Conservation (phyloP, 2,113 vertebrate genomes). For the Rhinopomastus cyanomelas region DNA sequence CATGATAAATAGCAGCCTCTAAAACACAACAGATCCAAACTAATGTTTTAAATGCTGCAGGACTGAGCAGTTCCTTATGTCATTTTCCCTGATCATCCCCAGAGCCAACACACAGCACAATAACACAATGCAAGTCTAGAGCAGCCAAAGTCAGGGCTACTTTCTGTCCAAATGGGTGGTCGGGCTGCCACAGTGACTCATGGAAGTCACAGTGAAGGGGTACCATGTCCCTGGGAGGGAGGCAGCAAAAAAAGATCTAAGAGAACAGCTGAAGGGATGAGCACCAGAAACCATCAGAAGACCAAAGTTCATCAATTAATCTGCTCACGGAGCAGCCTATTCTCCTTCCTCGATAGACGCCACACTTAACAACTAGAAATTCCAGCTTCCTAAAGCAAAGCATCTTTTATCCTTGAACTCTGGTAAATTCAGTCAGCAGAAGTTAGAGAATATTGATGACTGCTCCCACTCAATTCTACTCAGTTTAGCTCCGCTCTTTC, state of each 20-base stretch:
- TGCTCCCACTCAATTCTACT: background rate
- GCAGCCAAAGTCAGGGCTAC: background rate
- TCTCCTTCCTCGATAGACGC: background rate
- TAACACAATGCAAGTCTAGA: background rate
- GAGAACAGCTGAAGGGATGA: background rate
- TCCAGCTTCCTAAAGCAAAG: background rate
- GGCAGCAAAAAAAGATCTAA: background rate
- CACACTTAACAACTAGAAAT: background rate
- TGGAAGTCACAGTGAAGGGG: background rate
- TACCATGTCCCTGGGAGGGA: background rate
- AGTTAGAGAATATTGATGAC: background rate
- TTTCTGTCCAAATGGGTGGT: background rate
- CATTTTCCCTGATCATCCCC: background rate
- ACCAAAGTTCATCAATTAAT: background rate
- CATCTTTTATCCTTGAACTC: background rate
- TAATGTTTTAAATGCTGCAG: background rate
- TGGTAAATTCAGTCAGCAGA: rapidly evolving
- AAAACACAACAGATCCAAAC: background rate
- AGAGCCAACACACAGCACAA: background rate
- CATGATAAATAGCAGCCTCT: background rate
- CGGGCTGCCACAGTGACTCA: background rate
- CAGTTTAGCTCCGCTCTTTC: background rate
- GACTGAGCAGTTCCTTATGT: background rate
- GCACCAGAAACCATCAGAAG: background rate
- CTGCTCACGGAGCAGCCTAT: background rate